Conservation (phyloP, 2,888 invertebrate genomes). For the Synanthedon vespiformis region DNA sequence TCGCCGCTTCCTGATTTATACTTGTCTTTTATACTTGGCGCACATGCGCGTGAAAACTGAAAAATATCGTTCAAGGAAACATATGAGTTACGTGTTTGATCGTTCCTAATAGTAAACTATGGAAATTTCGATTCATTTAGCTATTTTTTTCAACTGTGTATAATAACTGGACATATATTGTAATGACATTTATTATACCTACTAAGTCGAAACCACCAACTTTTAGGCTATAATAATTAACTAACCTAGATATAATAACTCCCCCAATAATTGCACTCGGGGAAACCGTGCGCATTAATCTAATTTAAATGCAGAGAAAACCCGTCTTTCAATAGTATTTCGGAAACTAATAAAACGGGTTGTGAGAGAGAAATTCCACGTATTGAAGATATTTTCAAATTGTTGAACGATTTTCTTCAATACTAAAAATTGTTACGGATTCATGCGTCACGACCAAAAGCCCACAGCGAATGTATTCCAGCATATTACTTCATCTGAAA, state of each 20-base stretch:
- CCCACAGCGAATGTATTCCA: neutral
- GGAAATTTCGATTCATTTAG: too few relatives aligned
- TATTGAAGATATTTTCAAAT: slow-evolving; percentile 3
- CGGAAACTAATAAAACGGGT: neutral
- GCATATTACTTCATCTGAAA: neutral
- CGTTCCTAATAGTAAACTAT: neutral
- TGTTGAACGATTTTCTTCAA: slow-evolving; percentile 2
- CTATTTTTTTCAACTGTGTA: too few relatives aligned
- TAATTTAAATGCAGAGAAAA: too few relatives aligned
- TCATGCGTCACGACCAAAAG: slow-evolving; percentile 1
- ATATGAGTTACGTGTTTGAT: neutral
- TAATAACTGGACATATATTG: too few relatives aligned
- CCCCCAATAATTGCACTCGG: too few relatives aligned
- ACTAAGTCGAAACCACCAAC: too few relatives aligned
- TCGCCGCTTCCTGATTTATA: slow-evolving; percentile 13
- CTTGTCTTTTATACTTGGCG: slow-evolving; percentile 2
- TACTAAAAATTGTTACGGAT: slow-evolving; percentile 5
- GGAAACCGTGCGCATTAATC: too few relatives aligned
- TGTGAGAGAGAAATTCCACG: neutral
- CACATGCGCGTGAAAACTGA: slow-evolving; percentile 10
- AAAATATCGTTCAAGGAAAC: slow-evolving; percentile 11
- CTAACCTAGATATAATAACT: too few relatives aligned
- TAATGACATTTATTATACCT: too few relatives aligned
- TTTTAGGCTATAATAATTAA: too few relatives aligned
- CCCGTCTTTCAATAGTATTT: too few relatives aligned